phyloP scores from a whole-genome alignment of 2,113 vertebrate species.

The Crypturellus undulatus region DNA sequence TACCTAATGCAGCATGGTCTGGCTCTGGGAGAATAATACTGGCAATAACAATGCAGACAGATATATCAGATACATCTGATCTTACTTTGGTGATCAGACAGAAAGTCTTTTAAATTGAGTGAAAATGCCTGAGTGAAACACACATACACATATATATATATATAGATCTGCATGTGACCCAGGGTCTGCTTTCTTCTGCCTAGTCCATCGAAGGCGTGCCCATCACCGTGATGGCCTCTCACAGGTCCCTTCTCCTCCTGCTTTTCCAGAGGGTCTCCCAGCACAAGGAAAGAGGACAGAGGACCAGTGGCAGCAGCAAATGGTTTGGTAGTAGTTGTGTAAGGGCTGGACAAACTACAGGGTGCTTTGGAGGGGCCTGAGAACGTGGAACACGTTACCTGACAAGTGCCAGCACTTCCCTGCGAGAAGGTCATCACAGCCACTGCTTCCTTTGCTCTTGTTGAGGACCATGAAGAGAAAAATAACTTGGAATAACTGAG shows the following conservation, averaged over 20 bases:
- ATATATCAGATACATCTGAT: background rate
- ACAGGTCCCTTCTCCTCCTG: background rate
- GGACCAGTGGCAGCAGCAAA: background rate
- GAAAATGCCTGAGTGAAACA: background rate
- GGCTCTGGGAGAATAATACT: background rate
- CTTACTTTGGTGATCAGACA: background rate
- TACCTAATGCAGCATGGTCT: background rate
- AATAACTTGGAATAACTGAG: background rate
- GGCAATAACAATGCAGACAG: background rate
- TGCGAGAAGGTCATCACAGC: background rate
- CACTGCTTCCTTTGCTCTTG: background rate
- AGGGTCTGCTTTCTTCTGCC: background rate
- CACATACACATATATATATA: background rate
- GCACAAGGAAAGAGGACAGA: background rate
- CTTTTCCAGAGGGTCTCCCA: background rate
- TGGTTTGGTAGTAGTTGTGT: background rate
- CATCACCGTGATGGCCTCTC: background rate
- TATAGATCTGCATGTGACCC: background rate
- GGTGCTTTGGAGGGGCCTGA: background rate
- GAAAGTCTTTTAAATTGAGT: background rate
- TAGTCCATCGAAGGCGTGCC: too few relatives aligned
- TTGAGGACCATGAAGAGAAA: background rate
- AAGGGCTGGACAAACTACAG: background rate
- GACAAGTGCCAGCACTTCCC: background rate
- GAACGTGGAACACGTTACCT: background rate